Evolutionary conservation across 2,797 vertebrate genomes (phyloP).

Genomic region (Gorsachius magnificus): DNA sequence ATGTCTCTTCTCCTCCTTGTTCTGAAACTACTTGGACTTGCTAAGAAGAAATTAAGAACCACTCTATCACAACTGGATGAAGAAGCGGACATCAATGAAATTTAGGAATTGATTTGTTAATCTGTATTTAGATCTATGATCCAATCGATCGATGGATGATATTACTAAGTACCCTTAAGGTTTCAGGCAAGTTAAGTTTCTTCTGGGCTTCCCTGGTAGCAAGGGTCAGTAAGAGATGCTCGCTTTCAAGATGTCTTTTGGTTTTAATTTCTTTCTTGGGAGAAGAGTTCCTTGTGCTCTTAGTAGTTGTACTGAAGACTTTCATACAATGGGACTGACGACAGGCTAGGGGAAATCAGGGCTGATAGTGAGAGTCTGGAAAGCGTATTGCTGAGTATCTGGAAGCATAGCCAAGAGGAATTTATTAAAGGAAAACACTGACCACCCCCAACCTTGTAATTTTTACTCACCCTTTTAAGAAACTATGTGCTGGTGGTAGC

Average conservation of each 20-base stretch:
- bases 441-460: not conserved
- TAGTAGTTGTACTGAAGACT: not conserved
- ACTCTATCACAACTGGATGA: not conserved
- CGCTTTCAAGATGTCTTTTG: not conserved
- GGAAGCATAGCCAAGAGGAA: conserved; percentile 24
- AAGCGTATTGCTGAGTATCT: conserved; percentile 1
- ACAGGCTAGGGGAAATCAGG: not conserved
- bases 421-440: conserved; percentile 24
- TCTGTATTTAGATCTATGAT: not conserved
- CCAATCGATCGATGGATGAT: not conserved
- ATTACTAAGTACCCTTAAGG: not conserved
- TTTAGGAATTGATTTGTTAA: not conserved
- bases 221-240: not conserved
- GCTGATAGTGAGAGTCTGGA: not conserved
- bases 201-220: not conserved
- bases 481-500: too few relatives aligned
- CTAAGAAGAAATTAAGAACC: not conserved
- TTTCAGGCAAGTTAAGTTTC: not conserved
- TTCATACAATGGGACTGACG: not conserved
- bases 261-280: not conserved
- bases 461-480: not conserved
- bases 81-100: not conserved
- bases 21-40: not conserved
- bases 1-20: not conserved
- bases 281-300: not conserved